A percentile compares a stretch with the other conserved stretches of the same genome.
phyloP scores from a whole-genome alignment of 2,888 invertebrate species.

The Omphaloscelis lunosa region DNA sequence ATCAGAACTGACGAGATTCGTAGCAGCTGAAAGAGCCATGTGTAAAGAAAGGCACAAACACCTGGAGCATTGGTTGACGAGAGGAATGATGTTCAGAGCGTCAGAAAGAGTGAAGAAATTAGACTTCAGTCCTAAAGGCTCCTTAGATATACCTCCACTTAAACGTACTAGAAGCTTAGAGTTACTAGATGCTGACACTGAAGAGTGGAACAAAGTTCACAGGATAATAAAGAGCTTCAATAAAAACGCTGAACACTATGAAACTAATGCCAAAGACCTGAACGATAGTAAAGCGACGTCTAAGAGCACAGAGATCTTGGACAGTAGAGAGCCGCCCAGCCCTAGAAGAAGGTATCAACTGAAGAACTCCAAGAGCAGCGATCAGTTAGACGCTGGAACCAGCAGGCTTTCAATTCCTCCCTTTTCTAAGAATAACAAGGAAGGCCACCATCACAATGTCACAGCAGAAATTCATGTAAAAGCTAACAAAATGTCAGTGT shows the following conservation, averaged over 20 bases:
- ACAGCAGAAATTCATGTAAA: conserved; percentile 88
- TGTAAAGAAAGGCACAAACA: conserved; percentile 92
- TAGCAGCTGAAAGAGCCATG: conserved; percentile 91
- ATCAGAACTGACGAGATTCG: conserved; percentile 92
- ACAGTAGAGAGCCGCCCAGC: conserved; percentile 81
- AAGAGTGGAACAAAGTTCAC: conserved; percentile 86
- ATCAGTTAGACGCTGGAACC: conserved; percentile 84
- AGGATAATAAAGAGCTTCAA: conserved; percentile 83
- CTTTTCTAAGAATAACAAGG: conserved; percentile 71
- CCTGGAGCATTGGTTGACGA: conserved; percentile 93
- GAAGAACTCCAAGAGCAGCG: conserved; percentile 85
- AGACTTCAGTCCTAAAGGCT: conserved; percentile 88
- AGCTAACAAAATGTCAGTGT: conserved; percentile 82
- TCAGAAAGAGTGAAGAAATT: conserved; percentile 87
- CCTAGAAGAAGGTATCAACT: conserved; percentile 80
- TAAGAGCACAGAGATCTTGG: conserved; percentile 89
- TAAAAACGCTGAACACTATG: conserved; percentile 81
- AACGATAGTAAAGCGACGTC: conserved; percentile 86
- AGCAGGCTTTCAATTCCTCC: conserved; percentile 80
- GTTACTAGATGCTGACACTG: conserved; percentile 83
- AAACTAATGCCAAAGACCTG: conserved; percentile 85
- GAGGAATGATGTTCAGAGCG: conserved; percentile 92
- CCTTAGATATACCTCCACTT: conserved; percentile 90
- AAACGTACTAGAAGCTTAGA: conserved; percentile 94
- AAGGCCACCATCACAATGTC: conserved; percentile 79